Evolutionary conservation across 1,140 invertebrate genomes (phyloP).

Genomic region (Cotesia glomerata): DNA sequence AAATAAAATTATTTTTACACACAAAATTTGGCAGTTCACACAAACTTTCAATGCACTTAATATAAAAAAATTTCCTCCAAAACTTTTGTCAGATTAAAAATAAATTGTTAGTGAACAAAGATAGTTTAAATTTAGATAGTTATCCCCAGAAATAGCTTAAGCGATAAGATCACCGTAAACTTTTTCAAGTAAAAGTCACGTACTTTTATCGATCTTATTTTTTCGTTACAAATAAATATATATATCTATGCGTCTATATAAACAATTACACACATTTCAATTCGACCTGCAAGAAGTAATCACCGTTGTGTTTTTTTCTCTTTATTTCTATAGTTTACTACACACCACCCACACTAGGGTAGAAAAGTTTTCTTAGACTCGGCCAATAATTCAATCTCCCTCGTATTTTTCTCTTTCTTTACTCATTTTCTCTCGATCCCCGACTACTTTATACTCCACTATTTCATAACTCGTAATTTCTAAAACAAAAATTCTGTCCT

Average conservation of each 20-base stretch:
- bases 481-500: constrained; percentile 12
- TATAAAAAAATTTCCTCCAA: not conserved
- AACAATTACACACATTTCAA: constrained; percentile 6
- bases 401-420: constrained; percentile 25
- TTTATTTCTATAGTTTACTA: not conserved
- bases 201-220: not conserved
- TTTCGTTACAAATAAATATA: not conserved
- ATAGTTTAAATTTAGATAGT: no score
- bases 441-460: not conserved
- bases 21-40: no score
- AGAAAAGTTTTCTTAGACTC: constrained; percentile 33
- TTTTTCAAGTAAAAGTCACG: not conserved
- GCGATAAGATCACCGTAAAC: no score
- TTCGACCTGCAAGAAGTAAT: constrained; percentile 23
- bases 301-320: constrained; percentile 18
- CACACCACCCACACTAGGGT: not conserved
- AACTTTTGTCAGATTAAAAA: not conserved
- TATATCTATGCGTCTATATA: not conserved
- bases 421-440: constrained; percentile 11
- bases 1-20: no score
- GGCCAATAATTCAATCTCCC: constrained; percentile 37
- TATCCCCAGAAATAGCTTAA: no score
- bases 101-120: not conserved
- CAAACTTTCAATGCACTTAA: no score
- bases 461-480: constrained; percentile 24